Evolutionary conservation across 2,113 vertebrate species (phyloP), one percentile per base, ranked within the genome.

Genomic region (Seriola rivoliana): DNA sequence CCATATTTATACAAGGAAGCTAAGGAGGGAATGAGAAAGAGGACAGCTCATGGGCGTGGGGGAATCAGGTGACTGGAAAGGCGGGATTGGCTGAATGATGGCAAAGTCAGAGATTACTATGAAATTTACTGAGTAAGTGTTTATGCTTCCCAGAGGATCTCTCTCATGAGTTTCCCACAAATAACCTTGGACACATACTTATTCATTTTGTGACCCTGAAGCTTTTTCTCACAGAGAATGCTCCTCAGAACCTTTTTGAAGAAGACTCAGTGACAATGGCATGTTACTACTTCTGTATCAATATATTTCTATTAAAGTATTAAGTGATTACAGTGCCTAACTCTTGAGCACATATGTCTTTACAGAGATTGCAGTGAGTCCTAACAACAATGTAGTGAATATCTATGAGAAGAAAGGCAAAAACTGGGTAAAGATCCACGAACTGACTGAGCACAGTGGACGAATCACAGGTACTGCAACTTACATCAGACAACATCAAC

Each of bases 381-480:
- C 95, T 2, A 96, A 96, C 91, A 94, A 93, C 91, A 95, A 93
- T 68, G 81, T 82, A 34, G 95, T 94, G 23, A 82, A 84, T 64
- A 94, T 96, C 84, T 96, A 96, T 75, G 93, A 96, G 85, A 96
- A 92, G 87, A 94, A 94, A 48, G 94, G 87, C 34, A 94, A 94
- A 55, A 94, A 95, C 0, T 96, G 96, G 96, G 50, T 36, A 11
- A 95, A 96, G 84, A 94, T 95, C 82, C 94, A 96, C 3, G 96
- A 95, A 80, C 92, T 96, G 59, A 94, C 80, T 0, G 95, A 96
- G 77, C 96, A 96, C 92, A 96, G 94, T 19, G 96, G 95, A 11
- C 93, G 94, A 0, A 95, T 96, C 84, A 96, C 96, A 90, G 96
- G 96, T 96, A 90, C 10, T 5, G 5, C 3, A 23, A 21, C 48